A percentile compares a stretch with the other conserved stretches of the same genome.
These are phyloP conservation scores for Solenodon paradoxus DNA, from an alignment of 2,113 vertebrate species.

Conservation along the genomic window DNA sequence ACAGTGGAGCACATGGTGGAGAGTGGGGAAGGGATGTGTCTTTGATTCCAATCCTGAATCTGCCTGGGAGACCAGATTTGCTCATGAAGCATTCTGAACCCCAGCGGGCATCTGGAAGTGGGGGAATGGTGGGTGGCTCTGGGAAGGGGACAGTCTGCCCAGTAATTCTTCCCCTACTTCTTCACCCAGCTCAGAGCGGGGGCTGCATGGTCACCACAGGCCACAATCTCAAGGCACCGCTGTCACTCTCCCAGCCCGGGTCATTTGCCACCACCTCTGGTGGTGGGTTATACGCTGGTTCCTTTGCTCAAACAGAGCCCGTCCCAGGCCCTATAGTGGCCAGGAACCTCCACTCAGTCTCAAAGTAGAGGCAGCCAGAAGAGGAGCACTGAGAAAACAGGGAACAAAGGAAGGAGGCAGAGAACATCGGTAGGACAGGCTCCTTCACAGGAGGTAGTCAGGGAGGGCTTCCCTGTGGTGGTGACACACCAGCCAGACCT, in stretches of 20 bases:
- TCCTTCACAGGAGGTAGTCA: background rate
- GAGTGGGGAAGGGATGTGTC: background rate
- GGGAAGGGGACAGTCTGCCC: background rate
- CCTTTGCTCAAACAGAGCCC: background rate
- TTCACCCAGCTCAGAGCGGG: background rate
- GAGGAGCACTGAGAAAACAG: background rate
- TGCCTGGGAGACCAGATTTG: background rate
- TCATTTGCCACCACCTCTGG: background rate
- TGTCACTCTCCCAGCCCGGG: background rate
- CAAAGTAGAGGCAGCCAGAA: background rate
- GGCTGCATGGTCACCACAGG: background rate
- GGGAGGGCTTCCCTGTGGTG: background rate
- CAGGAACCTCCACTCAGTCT: background rate
- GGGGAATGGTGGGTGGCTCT: background rate
- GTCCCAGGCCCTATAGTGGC: background rate
- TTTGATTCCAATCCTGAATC: background rate
- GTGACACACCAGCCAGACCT: background rate
- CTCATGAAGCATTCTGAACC: background rate
- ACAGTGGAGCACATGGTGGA: background rate
- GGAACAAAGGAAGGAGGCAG: background rate
- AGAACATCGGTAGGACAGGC: rapidly evolving
- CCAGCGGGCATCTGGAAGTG: background rate
- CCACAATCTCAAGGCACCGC: background rate
- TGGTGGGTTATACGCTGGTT: background rate
- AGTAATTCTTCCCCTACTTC: background rate